phyloP scores from a whole-genome alignment of 1,140 invertebrate genomes.

The Ladona fulva region DNA sequence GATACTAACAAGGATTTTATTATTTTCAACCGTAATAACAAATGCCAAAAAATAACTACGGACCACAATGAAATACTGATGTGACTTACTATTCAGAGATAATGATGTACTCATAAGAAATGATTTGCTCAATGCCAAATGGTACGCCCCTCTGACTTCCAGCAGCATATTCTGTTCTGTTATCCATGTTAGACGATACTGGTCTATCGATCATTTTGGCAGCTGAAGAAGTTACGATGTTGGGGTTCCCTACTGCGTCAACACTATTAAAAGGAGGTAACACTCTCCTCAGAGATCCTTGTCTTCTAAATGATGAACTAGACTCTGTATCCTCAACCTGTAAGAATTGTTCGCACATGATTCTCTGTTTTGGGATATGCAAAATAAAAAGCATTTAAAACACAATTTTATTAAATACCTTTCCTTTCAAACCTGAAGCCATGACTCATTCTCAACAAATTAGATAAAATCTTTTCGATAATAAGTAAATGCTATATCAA shows the following conservation, averaged over 20 bases:
- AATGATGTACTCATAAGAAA: background rate
- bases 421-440: too few relatives aligned
- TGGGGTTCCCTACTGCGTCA: background rate
- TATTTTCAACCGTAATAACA: too few relatives aligned
- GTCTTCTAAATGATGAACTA: background rate
- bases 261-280: background rate
- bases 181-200: background rate
- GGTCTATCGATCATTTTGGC: background rate
- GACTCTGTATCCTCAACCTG: background rate
- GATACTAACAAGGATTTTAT: too few relatives aligned
- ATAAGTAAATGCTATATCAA: too few relatives aligned
- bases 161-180: background rate
- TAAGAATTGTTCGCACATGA: background rate
- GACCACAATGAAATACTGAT: too few relatives aligned
- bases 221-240: background rate
- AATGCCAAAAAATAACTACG: too few relatives aligned
- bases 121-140: background rate
- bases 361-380: too few relatives aligned
- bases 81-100: background rate
- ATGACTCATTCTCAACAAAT: too few relatives aligned
- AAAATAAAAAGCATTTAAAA: too few relatives aligned
- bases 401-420: too few relatives aligned
- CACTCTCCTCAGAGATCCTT: background rate
- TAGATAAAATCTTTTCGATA: too few relatives aligned
- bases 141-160: background rate